Conservation (phyloP, 2,797 vertebrate species). For the Tadarida brasiliensis region DNA sequence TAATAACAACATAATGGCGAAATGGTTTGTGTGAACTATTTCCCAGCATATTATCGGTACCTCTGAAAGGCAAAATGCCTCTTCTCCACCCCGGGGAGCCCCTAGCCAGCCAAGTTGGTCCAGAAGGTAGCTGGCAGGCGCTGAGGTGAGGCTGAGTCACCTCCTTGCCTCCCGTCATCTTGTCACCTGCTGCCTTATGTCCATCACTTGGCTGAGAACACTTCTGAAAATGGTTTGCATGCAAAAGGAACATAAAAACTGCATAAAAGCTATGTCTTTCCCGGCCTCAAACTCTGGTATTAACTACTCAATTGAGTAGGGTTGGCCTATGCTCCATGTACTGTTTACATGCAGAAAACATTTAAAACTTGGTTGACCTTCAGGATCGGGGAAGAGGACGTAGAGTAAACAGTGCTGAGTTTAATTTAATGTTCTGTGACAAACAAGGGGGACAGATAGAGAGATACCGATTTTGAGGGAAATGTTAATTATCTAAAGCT, state of each 20-base stretch:
- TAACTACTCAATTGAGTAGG: conserved; percentile 71
- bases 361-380: conserved; percentile 82
- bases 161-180: not conserved
- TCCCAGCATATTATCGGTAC: not conserved
- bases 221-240: conserved; percentile 35
- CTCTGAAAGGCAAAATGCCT: not conserved
- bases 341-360: conserved; percentile 79
- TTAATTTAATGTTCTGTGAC: conserved; percentile 87
- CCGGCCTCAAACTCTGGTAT: conserved; percentile 71
- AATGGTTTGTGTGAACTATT: conserved; percentile 57
- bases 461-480: conserved; percentile 84
- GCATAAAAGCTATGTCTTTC: conserved; percentile 76
- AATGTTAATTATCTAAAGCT: conserved; percentile 89
- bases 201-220: not conserved
- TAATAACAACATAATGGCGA: conserved; percentile 57
- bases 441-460: conserved; percentile 82
- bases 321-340: conserved; percentile 59
- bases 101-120: not conserved
- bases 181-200: not conserved
- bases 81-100: not conserved
- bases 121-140: not conserved
- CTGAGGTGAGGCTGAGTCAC: fast-evolving
- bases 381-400: conserved; percentile 71
- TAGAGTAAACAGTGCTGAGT: conserved; percentile 71
- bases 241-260: conserved; percentile 38